A percentile compares a stretch with the other conserved stretches of the same genome.
Conservation (phyloP, 2,888 invertebrate genomes). For the Thalpophila matura region DNA sequence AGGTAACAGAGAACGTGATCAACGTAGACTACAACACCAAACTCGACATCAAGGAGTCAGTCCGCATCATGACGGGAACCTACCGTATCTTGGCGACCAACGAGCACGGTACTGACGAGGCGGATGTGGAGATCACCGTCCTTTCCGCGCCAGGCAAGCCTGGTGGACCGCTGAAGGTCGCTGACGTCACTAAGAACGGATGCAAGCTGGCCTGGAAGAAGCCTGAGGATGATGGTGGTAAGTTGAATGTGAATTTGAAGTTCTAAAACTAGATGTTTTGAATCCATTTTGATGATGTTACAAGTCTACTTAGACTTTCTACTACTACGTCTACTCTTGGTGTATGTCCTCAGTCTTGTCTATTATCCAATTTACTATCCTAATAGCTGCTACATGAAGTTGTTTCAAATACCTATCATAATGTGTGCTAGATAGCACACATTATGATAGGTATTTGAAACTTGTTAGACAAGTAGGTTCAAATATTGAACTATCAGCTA, state of each 20-base stretch:
- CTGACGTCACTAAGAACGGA: slow-evolving; percentile 96
- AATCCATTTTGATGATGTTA: no score
- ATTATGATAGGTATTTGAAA: no score
- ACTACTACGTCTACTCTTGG: no score
- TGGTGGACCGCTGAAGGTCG: slow-evolving; percentile 96
- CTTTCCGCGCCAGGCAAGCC: slow-evolving; percentile 95
- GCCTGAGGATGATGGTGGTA: slow-evolving; percentile 98
- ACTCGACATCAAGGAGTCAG: slow-evolving; percentile 94
- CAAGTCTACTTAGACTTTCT: no score
- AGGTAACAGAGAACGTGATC: slow-evolving; percentile 93
- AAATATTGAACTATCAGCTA: no score
- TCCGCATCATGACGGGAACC: slow-evolving; percentile 96
- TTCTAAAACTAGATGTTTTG: no score
- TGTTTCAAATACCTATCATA: no score
- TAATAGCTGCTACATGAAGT: no score
- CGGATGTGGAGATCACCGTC: slow-evolving; percentile 98
- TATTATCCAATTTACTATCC: no score
- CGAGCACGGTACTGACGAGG: slow-evolving; percentile 97
- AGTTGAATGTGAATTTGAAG: slow-evolving; percentile 49
- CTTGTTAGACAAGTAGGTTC: no score
- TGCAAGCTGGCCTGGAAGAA: slow-evolving; percentile 98
- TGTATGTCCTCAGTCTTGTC: no score
- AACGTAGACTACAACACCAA: slow-evolving; percentile 98
- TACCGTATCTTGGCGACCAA: slow-evolving; percentile 98
- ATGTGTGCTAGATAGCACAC: no score